A percentile compares a stretch with the other conserved stretches of the same genome.
These are phyloP conservation scores for Anhinga anhinga DNA, from an alignment of 2,113 vertebrate genomes.

Conservation along the genomic window DNA sequence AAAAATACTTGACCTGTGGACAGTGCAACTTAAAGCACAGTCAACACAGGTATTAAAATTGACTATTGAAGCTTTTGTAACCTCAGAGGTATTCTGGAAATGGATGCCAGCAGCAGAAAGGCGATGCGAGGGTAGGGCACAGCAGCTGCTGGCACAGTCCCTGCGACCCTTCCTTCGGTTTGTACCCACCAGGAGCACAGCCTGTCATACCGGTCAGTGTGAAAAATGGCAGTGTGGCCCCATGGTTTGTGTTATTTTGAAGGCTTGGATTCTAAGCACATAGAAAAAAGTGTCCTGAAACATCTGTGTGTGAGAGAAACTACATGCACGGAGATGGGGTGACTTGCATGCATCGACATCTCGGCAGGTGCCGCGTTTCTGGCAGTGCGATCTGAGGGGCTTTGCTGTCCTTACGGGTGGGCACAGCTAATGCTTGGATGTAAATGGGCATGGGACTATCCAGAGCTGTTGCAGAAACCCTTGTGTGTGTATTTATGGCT, in stretches of 20 bases:
- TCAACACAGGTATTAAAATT: background rate
- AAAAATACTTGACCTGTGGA: background rate
- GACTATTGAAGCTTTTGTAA: background rate
- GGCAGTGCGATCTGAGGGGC: background rate
- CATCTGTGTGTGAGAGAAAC: background rate
- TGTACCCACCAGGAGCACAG: background rate
- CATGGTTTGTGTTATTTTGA: background rate
- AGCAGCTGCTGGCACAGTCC: background rate
- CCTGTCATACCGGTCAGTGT: fast-evolving
- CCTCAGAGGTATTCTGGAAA: background rate
- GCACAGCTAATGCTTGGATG: fast-evolving
- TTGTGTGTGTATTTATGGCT: background rate
- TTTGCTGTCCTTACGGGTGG: background rate
- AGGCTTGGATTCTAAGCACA: background rate
- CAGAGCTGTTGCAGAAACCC: background rate
- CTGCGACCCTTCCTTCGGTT: background rate
- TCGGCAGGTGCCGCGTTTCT: no score
- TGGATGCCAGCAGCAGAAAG: background rate
- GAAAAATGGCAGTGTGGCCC: background rate
- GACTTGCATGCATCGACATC: background rate
- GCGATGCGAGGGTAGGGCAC: background rate
- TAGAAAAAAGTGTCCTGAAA: background rate
- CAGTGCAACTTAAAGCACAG: background rate
- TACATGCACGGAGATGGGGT: fast-evolving
- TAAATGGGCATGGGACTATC: background rate